Percentiles rank a stretch among this genome's conserved stretches.
Evolutionary conservation across 2,888 invertebrate species (phyloP).

Genomic region (Sepiola atlantica): DNA sequence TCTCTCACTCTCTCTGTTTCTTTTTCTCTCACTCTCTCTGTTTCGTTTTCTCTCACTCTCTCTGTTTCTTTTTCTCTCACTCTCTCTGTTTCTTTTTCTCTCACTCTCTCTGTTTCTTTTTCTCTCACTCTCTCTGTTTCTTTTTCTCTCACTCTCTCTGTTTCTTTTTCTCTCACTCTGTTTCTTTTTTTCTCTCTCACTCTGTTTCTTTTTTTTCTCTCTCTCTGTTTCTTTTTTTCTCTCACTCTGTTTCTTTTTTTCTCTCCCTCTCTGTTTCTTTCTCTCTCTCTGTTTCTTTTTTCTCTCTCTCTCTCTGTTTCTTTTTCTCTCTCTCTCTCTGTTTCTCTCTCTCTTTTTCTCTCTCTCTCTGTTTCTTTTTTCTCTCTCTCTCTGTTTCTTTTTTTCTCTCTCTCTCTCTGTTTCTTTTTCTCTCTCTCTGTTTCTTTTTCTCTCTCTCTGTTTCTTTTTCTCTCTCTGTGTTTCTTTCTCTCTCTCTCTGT

Average conservation of each 20-base stretch:
- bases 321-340: neutral
- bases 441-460: neutral
- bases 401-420: neutral
- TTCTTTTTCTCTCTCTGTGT: neutral
- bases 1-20: neutral
- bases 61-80: neutral
- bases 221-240: neutral
- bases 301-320: neutral
- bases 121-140: neutral
- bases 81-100: neutral
- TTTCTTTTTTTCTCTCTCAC: too few relatives aligned
- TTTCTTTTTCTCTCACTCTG: too few relatives aligned
- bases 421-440: neutral
- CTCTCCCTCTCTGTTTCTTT: neutral
- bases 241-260: neutral
- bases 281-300: neutral
- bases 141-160: neutral
- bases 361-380: neutral
- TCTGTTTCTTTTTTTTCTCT: too few relatives aligned
- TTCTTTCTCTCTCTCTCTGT: neutral
- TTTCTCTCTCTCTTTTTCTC: neutral
- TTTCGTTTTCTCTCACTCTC: too few relatives aligned
- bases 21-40: neutral
- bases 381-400: neutral
- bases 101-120: neutral